Base-by-base conservation (phyloP, 2,113 vertebrate genomes). In the Melierax canorus region DNA sequence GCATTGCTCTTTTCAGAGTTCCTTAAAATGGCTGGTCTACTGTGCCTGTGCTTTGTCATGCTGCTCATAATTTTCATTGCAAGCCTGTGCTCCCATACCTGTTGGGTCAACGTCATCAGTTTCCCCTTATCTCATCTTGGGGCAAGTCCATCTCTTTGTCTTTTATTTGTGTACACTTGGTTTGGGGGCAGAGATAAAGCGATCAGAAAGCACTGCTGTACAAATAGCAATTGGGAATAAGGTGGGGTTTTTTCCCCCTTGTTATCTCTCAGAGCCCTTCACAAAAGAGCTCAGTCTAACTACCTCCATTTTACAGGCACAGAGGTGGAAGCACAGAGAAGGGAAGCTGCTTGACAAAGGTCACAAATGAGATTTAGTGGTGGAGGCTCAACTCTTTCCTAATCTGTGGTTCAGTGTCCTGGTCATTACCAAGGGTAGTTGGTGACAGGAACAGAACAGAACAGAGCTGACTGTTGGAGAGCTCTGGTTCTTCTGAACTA, bases 161-260 rank as follows among this genome's bases (percentile, higher is more conserved):
- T 43, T 81, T 27, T 71, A 68, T 87, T 94, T 82, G 21, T 85
- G 36, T 53, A 58, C 17, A 5, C 23, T 89, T 75, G n/a, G 18
- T 50, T 86, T 94, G 45, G 6, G n/a, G 22, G 36, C 55, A 82
- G n/a, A 86, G 38, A 32, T 26, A 17, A 69, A 90, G 36, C 0
- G 0, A 50, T 73, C 30, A 59, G 80, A 89, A 92, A 86, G 24
- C 62, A 79, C 22, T 69, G 24, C 38, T 60, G 29, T 69, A 41
- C 56, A 83, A 71, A 46, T 34, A 79, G 27, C n/a, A 68, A 30
- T 22, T 71, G 64, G 34, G 68, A 87, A 71, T 60, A 82, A 73
- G 17, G 6, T 43, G 15, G 23, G 0, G 6, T 23, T 36, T 34
- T 7, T 2, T 5, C 4, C 11, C 10, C 7, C 7, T 43, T 63